phyloP scores from a whole-genome alignment of 2,888 invertebrate genomes.

The Habrosyne pyritoides region DNA sequence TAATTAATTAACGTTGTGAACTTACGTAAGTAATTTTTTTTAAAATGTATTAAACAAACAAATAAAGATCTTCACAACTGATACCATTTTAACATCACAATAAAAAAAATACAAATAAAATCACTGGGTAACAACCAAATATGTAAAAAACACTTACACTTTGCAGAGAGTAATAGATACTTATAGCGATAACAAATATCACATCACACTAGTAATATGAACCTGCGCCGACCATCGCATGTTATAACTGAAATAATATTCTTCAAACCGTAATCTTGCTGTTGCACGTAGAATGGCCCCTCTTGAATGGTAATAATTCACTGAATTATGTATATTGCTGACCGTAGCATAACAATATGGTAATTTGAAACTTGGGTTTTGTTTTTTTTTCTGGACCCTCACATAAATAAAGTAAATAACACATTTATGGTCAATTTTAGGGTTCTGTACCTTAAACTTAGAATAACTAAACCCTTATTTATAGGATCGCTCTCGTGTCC shows the following conservation, averaged over 20 bases:
- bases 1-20: too few species aligned
- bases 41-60: too few species aligned
- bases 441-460: too few species aligned
- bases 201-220: slow-evolving; percentile 11
- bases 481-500: too few species aligned
- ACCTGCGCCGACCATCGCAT: slow-evolving; percentile 24
- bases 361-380: slow-evolving; percentile 16
- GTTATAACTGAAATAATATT: slow-evolving; percentile 40
- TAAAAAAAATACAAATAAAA: too few species aligned
- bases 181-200: not conserved
- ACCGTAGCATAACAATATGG: slow-evolving; percentile 26
- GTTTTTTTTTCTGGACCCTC: not conserved
- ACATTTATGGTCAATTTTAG: not conserved
- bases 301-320: slow-evolving; percentile 46
- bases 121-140: not conserved
- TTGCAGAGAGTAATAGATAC: not conserved
- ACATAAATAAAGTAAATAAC: not conserved
- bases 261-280: slow-evolving; percentile 16
- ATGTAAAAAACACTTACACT: not conserved
- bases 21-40: too few species aligned
- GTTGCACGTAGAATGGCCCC: slow-evolving; percentile 21
- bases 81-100: too few species aligned
- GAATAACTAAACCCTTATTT: too few species aligned
- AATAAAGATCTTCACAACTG: too few species aligned
- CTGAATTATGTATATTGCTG: slow-evolving; percentile 55